These are phyloP conservation scores for Molothrus ater DNA, from an alignment of 2,797 vertebrate genomes.

Conservation along the genomic window DNA sequence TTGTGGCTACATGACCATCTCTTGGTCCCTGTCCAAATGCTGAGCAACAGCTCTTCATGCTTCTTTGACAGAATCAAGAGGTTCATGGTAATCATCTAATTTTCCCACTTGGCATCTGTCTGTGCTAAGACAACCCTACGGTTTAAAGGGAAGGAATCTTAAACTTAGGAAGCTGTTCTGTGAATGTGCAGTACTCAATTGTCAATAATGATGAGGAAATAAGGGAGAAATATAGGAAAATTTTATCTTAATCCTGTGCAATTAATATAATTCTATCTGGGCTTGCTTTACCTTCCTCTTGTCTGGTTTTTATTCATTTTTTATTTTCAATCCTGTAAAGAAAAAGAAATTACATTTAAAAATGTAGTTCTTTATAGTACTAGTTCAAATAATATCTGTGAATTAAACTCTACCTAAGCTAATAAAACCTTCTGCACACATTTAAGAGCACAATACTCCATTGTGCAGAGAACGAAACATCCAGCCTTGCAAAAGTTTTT, in stretches of 20 bases:
- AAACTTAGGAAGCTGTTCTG: not conserved
- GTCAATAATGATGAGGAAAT: not conserved
- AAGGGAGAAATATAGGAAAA: not conserved
- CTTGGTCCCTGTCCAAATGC: not conserved
- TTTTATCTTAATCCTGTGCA: not conserved
- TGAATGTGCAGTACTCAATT: not conserved
- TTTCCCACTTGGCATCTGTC: not conserved
- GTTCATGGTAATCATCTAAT: not conserved
- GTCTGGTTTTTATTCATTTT: not conserved
- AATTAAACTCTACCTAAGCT: not conserved
- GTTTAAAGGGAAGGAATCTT: not conserved
- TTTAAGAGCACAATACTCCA: not conserved
- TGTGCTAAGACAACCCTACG: accelerated
- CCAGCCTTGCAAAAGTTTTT: not conserved
- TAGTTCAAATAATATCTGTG: not conserved
- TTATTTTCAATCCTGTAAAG: not conserved
- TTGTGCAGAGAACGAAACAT: not conserved
- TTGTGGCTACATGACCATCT: not conserved
- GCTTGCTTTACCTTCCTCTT: not conserved
- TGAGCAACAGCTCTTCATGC: not conserved
- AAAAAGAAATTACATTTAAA: not conserved
- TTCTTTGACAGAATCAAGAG: not conserved
- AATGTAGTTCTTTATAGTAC: not conserved
- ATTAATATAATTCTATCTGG: not conserved
- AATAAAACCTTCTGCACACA: accelerated